Evolutionary conservation across 2,888 invertebrate species (phyloP), one percentile per base, ranked within the genome.

Genomic region (Dusona sp.): DNA sequence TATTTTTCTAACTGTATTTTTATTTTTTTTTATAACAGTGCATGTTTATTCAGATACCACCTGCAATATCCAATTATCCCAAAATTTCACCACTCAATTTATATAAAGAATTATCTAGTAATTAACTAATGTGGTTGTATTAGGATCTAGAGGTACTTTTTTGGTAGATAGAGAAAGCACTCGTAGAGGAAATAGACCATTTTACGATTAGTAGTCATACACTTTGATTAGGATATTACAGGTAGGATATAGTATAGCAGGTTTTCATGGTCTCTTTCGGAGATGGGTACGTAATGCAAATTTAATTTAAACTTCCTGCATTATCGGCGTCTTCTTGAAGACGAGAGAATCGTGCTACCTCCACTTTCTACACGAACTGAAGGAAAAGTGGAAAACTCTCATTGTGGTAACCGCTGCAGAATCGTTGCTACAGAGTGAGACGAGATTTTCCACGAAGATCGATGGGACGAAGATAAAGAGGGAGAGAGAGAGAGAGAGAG

Each of bases 221-320:
- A 38, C 45, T 84, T 74, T 65, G 61, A 84, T 77, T 77, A 72
- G 86, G 73, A 86, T 79, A 82, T 84, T 83, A 84, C 79, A 29
- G 67, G 67, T 77, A 45, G 65, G 77, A 16, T 61, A 29, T 61
- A 67, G 67, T 38, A 70, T 64, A 61, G 64, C 70, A 70, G 54
- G 77, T 80, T 45, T 78, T 78, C 74, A 51, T 83, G 51, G 42
- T 73, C 61, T 86, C 75, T 79, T 70, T 83, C 74, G 83, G 78
- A 82, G 86, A 88, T 88, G 67, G 80, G 85, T 84, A 87, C 77
- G 85, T 87, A 88, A 89, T 89, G 87, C 87, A 88, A 85, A 89
- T 89, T 88, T 89, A 89, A 89, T 89, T 89, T 85, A 86, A 88
- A 89, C 88, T 89, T 84, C 86, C 85, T 87, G 86, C 88, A 89